Percentiles rank a stretch among this genome's conserved stretches.
Evolutionary conservation across 2,113 vertebrate species (phyloP).

Genomic region (Columba livia): DNA sequence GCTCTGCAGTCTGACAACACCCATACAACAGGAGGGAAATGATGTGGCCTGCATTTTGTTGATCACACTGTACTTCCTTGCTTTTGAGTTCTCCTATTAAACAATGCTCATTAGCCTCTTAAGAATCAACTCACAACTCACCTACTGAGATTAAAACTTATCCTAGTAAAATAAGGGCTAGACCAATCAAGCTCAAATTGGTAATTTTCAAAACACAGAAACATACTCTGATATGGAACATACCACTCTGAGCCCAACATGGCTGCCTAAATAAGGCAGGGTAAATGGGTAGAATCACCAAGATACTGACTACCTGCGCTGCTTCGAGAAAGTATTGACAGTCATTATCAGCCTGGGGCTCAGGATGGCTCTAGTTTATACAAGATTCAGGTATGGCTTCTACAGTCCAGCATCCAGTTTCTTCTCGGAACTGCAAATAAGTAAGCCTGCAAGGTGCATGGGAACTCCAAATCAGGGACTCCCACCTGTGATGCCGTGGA

Average conservation of each 20-base stretch:
- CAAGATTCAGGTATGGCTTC: background rate
- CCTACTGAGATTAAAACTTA: background rate
- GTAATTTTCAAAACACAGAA: background rate
- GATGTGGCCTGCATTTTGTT: background rate
- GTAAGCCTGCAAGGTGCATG: background rate
- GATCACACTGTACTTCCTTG: background rate
- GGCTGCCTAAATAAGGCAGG: background rate
- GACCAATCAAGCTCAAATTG: background rate
- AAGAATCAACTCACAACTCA: background rate
- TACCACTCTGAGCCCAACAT: background rate
- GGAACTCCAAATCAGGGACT: background rate
- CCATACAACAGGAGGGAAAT: background rate
- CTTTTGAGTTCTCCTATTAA: background rate
- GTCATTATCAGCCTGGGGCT: background rate
- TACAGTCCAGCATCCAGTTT: background rate
- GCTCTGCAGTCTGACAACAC: background rate
- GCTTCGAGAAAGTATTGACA: background rate
- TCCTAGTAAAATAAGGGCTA: background rate
- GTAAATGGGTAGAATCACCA: background rate
- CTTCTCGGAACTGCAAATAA: background rate
- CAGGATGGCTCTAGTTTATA: background rate
- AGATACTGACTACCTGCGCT: background rate
- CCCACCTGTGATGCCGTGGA: conserved; percentile 3
- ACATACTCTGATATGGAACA: background rate
- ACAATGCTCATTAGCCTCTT: background rate